phyloP scores from a whole-genome alignment of 2,888 invertebrate genomes.

The Parthenolecanium corni region DNA sequence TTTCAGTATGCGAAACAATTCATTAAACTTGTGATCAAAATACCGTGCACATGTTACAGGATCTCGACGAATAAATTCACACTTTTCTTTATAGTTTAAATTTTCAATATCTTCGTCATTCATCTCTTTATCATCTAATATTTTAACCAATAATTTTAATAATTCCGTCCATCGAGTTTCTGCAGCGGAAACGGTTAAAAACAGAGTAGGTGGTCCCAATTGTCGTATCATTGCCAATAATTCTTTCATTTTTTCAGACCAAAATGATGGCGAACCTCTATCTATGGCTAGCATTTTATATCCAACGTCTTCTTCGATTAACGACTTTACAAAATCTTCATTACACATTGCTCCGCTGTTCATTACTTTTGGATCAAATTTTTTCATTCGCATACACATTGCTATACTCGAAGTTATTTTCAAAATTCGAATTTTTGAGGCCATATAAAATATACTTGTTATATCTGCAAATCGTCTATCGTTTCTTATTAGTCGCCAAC shows the following conservation, averaged over 20 bases:
- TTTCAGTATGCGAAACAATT: constrained; percentile 23
- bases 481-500: background rate
- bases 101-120: background rate
- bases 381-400: background rate
- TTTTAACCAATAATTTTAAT: constrained; percentile 30
- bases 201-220: constrained; percentile 30
- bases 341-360: background rate
- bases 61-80: constrained; percentile 31
- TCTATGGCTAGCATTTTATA: background rate
- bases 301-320: background rate
- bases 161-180: constrained; percentile 31
- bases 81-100: constrained; percentile 16
- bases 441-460: background rate
- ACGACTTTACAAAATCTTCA: background rate
- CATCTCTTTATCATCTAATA: background rate
- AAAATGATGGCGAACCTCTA: background rate
- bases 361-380: no score
- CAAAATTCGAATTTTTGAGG: background rate
- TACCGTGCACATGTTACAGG: constrained; percentile 33
- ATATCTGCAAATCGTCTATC: background rate
- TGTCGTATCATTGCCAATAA: constrained; percentile 32
- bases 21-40: constrained; percentile 30
- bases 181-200: constrained; percentile 31
- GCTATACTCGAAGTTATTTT: background rate
- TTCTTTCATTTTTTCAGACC: constrained; percentile 21